Base-by-base conservation (phyloP, 2,113 vertebrate species). In the Sebastes fasciatus region DNA sequence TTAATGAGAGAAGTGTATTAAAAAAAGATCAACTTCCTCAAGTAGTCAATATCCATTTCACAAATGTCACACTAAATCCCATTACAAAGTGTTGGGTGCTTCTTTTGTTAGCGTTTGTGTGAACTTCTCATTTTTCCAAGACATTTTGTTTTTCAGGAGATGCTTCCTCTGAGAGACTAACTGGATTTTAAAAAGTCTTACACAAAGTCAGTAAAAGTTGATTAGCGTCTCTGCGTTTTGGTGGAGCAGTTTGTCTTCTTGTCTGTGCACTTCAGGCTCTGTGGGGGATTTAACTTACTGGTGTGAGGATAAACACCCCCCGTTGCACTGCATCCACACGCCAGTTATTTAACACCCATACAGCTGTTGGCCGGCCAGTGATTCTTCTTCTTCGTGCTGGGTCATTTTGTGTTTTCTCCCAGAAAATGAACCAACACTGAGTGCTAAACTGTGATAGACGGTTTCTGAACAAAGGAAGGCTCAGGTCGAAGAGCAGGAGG, bases 161-260 rank as follows among this genome's bases (percentile, higher is more conserved):
- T 72, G 2, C 19, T 72, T 74, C 73, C 49, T 76, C 16, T 66
- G 64, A 72, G 40, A 73, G 19, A n/a, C 48, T 83, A 51, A 61
- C 26, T 86, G 51, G 48, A 82, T 87, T 85, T 83, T 57, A 64
- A 66, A 66, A 66, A 65, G 82, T 86, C 69, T 88, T 83, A 75
- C 51, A 69, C 70, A 77, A 70, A 66, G 48, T 74, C 40, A 17
- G 72, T 64, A 23, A 67, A 72, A 51, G 21, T 21, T 21, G n/a
- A 46, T 55, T 2, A 7, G 34, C 4, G 12, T 79, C 21, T 79
- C 19, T 70, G 63, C 4, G 26, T 61, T n/a, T 77, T 19, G 52
- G 19, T 17, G 12, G 67, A 83, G 72, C 42, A 8, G 21, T 62
- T 57, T 66, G 13, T 77, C 69, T 64, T 71, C 26, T 8, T 68